A percentile compares a stretch with the other conserved stretches of the same genome.
Evolutionary conservation across 2,113 vertebrate species (phyloP).

Genomic region (Diadophis punctatus): DNA sequence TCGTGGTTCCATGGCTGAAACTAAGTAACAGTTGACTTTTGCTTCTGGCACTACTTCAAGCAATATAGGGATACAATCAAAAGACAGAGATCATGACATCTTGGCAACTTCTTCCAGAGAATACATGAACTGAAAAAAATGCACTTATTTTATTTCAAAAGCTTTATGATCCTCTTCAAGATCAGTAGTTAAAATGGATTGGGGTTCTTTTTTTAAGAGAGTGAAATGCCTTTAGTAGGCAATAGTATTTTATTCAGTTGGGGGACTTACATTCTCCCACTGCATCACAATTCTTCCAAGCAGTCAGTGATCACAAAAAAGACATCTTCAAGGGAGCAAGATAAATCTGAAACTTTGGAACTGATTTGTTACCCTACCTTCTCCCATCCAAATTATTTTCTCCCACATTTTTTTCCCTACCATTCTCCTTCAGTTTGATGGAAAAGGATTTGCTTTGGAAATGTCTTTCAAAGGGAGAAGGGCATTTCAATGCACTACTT

Average conservation of each 20-base stretch:
- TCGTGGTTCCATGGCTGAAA: neutral
- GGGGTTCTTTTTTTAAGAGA: conserved; percentile 17
- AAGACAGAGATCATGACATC: neutral
- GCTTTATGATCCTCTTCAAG: conserved; percentile 10
- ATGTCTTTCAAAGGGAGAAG: neutral
- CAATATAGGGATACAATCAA: conserved; percentile 12
- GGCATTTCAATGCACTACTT: neutral
- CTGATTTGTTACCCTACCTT: neutral
- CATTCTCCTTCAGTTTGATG: neutral
- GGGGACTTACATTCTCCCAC: neutral
- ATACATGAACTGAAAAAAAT: conserved; percentile 7
- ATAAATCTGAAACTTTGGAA: neutral
- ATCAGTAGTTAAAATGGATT: neutral
- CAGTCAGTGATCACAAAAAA: neutral
- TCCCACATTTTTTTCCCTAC: neutral
- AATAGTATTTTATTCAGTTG: neutral
- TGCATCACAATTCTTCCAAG: fast-evolving
- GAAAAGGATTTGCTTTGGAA: neutral
- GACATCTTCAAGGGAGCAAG: neutral
- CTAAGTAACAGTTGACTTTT: neutral
- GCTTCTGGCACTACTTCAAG: conserved; percentile 9
- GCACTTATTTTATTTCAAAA: conserved; percentile 10
- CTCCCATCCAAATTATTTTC: neutral
- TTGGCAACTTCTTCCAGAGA: neutral
- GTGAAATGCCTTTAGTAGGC: neutral